Percentiles rank a stretch among this genome's conserved stretches.
Evolutionary conservation across 2,113 vertebrate genomes (phyloP).

Genomic region (Rhizomys pruinosus): DNA sequence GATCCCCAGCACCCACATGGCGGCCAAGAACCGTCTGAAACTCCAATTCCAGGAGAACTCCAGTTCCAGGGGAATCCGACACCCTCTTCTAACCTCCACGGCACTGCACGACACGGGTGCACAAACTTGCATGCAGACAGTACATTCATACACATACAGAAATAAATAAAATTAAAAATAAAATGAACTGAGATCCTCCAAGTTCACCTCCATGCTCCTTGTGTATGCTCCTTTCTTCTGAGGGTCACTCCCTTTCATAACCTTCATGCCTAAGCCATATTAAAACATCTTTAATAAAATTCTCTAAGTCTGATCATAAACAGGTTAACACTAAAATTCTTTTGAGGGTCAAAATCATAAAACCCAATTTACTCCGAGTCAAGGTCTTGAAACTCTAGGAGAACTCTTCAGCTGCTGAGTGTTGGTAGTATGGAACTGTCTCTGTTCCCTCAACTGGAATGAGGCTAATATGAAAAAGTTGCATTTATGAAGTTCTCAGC

Average conservation of each 20-base stretch:
- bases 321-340: background rate
- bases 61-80: too few relatives aligned
- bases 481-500: conserved; percentile 3
- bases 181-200: too few relatives aligned
- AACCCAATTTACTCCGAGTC: background rate
- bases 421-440: background rate
- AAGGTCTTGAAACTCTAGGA: background rate
- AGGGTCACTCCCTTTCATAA: background rate
- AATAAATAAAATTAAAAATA: too few relatives aligned
- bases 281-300: background rate
- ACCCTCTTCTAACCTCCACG: too few relatives aligned
- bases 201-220: too few relatives aligned
- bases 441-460: background rate
- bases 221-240: background rate
- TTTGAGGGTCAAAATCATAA: background rate
- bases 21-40: too few relatives aligned
- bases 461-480: background rate
- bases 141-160: too few relatives aligned
- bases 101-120: too few relatives aligned
- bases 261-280: background rate
- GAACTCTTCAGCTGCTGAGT: background rate
- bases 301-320: background rate
- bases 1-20: too few relatives aligned
- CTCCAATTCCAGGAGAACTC: too few relatives aligned
- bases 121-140: too few relatives aligned